A percentile compares a stretch with the other conserved stretches of the same genome.
phyloP scores from a whole-genome alignment of 2,113 vertebrate species.

The Petaurus breviceps region DNA sequence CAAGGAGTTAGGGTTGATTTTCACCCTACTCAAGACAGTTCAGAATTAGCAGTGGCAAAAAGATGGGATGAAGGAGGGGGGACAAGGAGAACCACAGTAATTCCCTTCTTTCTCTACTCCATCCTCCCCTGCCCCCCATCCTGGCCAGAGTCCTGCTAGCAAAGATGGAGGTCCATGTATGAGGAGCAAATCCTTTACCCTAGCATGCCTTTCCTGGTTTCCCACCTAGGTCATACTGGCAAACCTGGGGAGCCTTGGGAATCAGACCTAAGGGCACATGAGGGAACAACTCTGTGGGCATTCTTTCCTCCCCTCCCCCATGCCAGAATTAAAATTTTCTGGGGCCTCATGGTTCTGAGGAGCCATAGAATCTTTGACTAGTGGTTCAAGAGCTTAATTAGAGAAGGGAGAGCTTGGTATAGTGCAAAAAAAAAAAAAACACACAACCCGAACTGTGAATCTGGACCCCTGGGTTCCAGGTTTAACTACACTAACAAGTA shows the following conservation, averaged over 20 bases:
- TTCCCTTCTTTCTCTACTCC: not conserved
- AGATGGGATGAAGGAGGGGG: not conserved
- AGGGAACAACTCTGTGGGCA: not conserved
- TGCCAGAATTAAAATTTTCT: not conserved
- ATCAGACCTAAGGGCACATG: not conserved
- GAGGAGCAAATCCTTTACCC: not conserved
- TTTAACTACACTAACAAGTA: not conserved
- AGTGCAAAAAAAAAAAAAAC: not conserved
- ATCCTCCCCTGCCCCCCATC: no score
- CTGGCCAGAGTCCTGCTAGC: not conserved
- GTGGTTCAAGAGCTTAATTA: not conserved
- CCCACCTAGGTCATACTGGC: not conserved
- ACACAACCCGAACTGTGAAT: not conserved
- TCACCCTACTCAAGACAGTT: not conserved
- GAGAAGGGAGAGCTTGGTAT: not conserved
- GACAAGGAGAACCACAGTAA: not conserved
- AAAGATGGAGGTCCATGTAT: not conserved
- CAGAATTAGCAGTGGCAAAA: not conserved
- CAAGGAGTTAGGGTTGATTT: not conserved
- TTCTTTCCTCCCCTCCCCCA: not conserved
- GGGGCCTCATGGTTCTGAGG: not conserved
- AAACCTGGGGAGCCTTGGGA: not conserved
- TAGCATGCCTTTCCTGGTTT: not conserved
- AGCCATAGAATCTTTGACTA: not conserved
- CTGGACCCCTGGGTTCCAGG: not conserved